A percentile compares a stretch with the other conserved stretches of the same genome.
These are phyloP conservation scores for Intellagama lesueurii DNA, from an alignment of 2,797 vertebrate species.

Conservation along the genomic window DNA sequence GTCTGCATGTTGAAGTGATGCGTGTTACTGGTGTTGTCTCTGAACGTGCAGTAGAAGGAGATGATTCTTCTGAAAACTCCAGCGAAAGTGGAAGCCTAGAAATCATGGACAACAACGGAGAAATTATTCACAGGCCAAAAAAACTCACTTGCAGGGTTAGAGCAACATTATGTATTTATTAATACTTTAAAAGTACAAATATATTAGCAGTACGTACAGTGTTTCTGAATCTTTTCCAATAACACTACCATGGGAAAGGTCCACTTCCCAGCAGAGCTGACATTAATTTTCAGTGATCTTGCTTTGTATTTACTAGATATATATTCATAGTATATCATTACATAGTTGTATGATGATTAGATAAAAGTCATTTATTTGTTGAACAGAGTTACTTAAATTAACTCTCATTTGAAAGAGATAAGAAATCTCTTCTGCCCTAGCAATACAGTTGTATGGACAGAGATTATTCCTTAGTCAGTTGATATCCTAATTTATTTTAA, in stretches of 20 bases:
- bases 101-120: constrained; percentile 91
- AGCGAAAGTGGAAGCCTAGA: constrained; percentile 95
- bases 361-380: background rate
- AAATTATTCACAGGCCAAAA: constrained; percentile 90
- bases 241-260: background rate
- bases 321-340: background rate
- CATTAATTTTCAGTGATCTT: background rate
- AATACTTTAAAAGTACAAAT: background rate
- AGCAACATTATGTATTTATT: background rate
- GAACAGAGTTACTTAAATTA: background rate
- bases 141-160: constrained; percentile 94
- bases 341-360: background rate
- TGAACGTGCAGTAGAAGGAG: constrained; percentile 87
- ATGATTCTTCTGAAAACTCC: constrained; percentile 97
- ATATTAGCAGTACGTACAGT: background rate
- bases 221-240: background rate
- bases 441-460: background rate
- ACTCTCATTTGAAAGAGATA: background rate
- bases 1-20: constrained; percentile 94
- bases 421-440: background rate
- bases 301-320: background rate
- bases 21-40: constrained; percentile 89
- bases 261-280: background rate
- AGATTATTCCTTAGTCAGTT: background rate
- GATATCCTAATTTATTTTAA: too few species aligned